Conservation (phyloP, 1,140 invertebrate species). For the Papilio aristodemus region DNA sequence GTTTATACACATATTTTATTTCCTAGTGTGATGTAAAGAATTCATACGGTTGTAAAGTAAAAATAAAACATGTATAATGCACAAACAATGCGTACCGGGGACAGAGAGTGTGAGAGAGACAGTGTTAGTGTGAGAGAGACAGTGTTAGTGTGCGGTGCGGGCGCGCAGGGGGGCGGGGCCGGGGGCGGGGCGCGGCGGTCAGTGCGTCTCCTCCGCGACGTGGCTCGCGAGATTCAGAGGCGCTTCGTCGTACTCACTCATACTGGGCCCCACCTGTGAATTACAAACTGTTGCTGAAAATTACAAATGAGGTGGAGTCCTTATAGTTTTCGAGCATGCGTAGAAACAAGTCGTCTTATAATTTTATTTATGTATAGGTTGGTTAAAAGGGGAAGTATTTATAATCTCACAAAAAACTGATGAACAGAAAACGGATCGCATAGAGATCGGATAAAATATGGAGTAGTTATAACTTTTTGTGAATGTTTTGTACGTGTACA, state of each 20-base stretch:
- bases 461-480: not conserved
- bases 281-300: no score
- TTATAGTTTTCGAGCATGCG: no score
- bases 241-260: conserved; percentile 75
- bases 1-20: not conserved
- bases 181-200: conserved; percentile 48
- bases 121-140: not conserved
- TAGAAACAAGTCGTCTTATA: no score
- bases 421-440: no score
- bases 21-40: not conserved
- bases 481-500: conserved; percentile 38
- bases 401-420: no score
- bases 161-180: not conserved
- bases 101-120: not conserved
- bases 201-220: conserved; percentile 77
- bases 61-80: not conserved
- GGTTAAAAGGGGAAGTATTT: no score
- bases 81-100: no score
- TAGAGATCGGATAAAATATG: no score
- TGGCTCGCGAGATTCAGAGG: conserved; percentile 76
- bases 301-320: no score
- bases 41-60: not conserved
- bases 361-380: no score
- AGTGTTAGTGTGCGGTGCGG: not conserved
- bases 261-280: conserved; percentile 60